These are phyloP conservation scores for Aricia agestis DNA, from an alignment of 1,140 invertebrate genomes.

Conservation along the genomic window DNA sequence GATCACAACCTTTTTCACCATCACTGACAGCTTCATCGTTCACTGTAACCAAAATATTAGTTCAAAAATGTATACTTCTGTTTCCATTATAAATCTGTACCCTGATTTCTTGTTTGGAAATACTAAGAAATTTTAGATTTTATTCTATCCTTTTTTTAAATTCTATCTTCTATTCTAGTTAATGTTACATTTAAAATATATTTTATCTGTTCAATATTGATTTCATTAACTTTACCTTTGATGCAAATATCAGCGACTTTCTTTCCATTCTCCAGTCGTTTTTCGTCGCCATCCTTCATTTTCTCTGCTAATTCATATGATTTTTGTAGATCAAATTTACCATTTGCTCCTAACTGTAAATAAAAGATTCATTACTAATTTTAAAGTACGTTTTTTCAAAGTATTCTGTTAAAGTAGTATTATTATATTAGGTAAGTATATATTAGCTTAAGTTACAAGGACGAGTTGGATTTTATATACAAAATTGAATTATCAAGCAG, in stretches of 20 bases:
- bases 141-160: background rate
- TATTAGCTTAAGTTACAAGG: no score
- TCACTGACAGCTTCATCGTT: conserved; percentile 18
- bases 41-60: background rate
- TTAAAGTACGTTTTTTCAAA: no score
- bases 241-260: conserved; percentile 12
- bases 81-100: background rate
- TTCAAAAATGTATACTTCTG: background rate
- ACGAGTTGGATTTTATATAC: no score
- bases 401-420: no score
- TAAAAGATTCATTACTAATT: background rate
- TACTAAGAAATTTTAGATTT: background rate
- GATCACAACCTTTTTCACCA: conserved; percentile 17
- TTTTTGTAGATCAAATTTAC: conserved; percentile 4
- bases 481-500: no score
- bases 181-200: no score
- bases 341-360: conserved; percentile 4
- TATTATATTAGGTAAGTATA: no score
- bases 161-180: background rate
- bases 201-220: no score
- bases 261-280: conserved; percentile 16
- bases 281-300: conserved; percentile 17
- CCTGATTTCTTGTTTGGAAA: background rate
- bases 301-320: conserved; percentile 8
- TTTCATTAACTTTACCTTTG: background rate